These are phyloP conservation scores for Echinometra lucunter DNA, from an alignment of 53 echinoderm and acorn worm species.

Conservation along the genomic window DNA sequence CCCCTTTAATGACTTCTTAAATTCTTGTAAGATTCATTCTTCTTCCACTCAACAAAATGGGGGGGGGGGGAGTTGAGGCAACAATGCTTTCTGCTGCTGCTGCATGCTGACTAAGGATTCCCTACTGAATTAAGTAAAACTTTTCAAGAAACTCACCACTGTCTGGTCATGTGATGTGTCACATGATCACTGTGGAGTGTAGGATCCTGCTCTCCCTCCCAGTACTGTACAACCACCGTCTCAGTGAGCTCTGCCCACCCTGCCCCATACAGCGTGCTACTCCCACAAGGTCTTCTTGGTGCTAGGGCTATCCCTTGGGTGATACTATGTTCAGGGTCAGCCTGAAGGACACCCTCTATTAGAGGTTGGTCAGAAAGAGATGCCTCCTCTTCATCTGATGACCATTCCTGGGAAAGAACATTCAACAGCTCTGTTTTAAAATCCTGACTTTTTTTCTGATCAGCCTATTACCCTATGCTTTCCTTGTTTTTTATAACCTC, in stretches of 20 bases:
- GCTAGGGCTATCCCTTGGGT: too few relatives aligned
- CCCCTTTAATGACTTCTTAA: too few relatives aligned
- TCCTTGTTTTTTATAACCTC: not conserved
- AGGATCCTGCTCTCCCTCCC: conserved; percentile 73
- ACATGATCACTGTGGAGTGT: conserved; percentile 56
- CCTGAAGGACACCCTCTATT: not conserved
- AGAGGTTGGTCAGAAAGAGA: not conserved
- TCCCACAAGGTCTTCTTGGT: not conserved
- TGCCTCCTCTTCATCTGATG: conserved; percentile 77
- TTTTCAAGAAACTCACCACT: conserved; percentile 70
- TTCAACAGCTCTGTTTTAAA: too few relatives aligned
- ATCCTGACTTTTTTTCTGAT: too few relatives aligned
- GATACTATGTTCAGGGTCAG: not conserved
- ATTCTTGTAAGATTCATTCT: too few relatives aligned
- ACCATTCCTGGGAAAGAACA: conserved; percentile 76
- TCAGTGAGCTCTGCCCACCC: conserved; percentile 72
- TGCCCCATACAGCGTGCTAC: conserved; percentile 36
- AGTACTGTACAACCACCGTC: conserved; percentile 82
- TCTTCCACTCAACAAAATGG: too few relatives aligned
- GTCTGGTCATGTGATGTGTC: conserved; percentile 57
- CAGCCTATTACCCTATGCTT: not conserved
- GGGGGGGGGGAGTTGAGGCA: too few relatives aligned
- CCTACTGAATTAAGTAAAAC: too few relatives aligned
- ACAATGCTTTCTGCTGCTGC: too few relatives aligned
- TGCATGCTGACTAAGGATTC: too few relatives aligned